These are phyloP conservation scores for Cataglyphis hispanica DNA, from an alignment of 1,140 invertebrate species.

Conservation along the genomic window DNA sequence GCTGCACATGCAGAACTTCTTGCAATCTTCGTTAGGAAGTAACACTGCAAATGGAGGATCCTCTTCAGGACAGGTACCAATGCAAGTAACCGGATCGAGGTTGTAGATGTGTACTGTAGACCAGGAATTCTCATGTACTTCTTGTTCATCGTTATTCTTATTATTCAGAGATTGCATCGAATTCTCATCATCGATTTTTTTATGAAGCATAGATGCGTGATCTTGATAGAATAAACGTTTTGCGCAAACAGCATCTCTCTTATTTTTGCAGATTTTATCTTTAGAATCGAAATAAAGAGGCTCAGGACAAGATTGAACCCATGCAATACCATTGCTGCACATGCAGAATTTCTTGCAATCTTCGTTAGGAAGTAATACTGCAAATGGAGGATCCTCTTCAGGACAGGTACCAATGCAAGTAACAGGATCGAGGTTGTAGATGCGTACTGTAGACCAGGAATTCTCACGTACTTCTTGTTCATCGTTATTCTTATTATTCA, in stretches of 20 bases:
- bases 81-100: slow-evolving; percentile 9
- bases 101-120: neutral
- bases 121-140: neutral
- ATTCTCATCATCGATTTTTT: too few species aligned
- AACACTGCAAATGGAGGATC: neutral
- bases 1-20: slow-evolving; percentile 39
- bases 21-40: slow-evolving; percentile 29
- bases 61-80: neutral
- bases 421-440: neutral
- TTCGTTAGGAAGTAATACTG: slow-evolving; percentile 6
- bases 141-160: too few species aligned
- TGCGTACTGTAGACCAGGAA: neutral
- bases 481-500: too few species aligned
- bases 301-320: neutral
- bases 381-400: neutral
- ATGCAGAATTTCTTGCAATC: slow-evolving; percentile 45
- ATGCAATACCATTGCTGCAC: neutral
- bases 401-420: slow-evolving; percentile 15
- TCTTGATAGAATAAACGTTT: neutral
- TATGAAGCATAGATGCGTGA: neutral
- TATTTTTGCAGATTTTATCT: neutral
- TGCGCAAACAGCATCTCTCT: neutral
- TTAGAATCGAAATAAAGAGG: slow-evolving; percentile 24
- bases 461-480: too few species aligned
- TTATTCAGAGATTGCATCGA: too few species aligned